Base-by-base conservation (phyloP, 2,888 invertebrate species). In the Lysandra bellargus region DNA sequence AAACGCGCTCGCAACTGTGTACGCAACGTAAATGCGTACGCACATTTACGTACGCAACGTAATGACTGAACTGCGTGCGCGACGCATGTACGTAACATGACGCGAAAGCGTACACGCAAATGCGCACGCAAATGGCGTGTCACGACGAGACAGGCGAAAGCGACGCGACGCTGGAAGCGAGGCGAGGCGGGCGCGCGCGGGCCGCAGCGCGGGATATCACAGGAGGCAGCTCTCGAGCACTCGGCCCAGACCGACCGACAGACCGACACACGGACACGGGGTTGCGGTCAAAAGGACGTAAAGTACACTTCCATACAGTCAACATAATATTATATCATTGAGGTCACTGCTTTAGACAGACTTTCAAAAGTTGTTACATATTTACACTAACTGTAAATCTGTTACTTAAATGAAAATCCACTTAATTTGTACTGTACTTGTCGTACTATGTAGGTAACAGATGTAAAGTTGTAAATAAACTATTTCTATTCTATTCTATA, bases 221-320 rank as follows among this genome's bases (percentile, higher is more conserved):
- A 89, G 89, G 87, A 86, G 87, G 89, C 91, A 89, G 88, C 86
- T 85, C 85, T 82, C 84, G 83, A 84, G 84, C 86, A 85, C 87
- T 85, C 83, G 83, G 83, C 85, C 82, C 83, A 80, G 82, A 80
- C 80, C 79, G 64, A 64, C 73, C 81, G 72, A 64, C 60, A 9
- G 76, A 80, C 80, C 81, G 80, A 77, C 80, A 79, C 60, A 57
- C 40, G 78, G 53, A 49, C 72, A 30, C 44, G 37, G 49, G 53
- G 17, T 72, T 17, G 33, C 53, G 53, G 33, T 23, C 60, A 76
- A 6, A 33, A 6, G 5, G 6, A 53, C 44, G 53, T 76, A 57
- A 76, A 53, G 57, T 49, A 14, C 53, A 76, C 49, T 53, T 14
- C 30, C 14, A 23, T 30, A 74, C 61, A 57, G 12, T 30, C 30